Conservation (phyloP, 2,113 vertebrate species). For the Plestiodon gilberti region DNA sequence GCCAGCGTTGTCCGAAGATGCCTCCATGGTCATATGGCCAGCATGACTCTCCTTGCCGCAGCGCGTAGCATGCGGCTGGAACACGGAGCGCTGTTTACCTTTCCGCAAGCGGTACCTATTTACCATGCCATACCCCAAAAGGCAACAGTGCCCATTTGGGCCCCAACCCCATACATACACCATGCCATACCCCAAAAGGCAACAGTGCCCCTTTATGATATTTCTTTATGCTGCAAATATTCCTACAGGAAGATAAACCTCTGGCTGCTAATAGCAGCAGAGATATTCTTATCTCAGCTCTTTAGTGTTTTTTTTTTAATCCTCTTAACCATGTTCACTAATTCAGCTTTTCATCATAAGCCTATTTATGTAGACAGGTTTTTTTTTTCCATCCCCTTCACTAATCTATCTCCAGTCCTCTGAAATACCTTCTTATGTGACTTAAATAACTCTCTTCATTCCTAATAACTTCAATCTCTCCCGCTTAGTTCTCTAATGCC, state of each 20-base stretch:
- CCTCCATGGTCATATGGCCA: no score
- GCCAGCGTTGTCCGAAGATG: no score
- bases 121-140: no score
- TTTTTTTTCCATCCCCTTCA: not conserved
- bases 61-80: no score
- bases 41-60: no score
- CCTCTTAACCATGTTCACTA: constrained; percentile 52
- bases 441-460: constrained; percentile 41
- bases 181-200: not conserved
- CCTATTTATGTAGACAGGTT: constrained; percentile 36
- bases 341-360: constrained; percentile 51
- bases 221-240: constrained; percentile 2
- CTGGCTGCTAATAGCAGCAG: constrained; percentile 15
- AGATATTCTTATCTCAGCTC: constrained; percentile 35
- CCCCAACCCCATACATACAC: not conserved
- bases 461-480: constrained; percentile 47
- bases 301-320: constrained; percentile 54
- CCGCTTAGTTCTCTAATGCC: not conserved
- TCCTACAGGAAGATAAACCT: constrained; percentile 17
- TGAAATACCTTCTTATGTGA: constrained; percentile 40
- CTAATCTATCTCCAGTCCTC: constrained; percentile 39
- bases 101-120: no score
- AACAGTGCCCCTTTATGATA: not conserved
- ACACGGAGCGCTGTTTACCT: no score
- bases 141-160: no score